Conservation (phyloP, 2,113 vertebrate genomes). For the Hemibagrus wyckioides region DNA sequence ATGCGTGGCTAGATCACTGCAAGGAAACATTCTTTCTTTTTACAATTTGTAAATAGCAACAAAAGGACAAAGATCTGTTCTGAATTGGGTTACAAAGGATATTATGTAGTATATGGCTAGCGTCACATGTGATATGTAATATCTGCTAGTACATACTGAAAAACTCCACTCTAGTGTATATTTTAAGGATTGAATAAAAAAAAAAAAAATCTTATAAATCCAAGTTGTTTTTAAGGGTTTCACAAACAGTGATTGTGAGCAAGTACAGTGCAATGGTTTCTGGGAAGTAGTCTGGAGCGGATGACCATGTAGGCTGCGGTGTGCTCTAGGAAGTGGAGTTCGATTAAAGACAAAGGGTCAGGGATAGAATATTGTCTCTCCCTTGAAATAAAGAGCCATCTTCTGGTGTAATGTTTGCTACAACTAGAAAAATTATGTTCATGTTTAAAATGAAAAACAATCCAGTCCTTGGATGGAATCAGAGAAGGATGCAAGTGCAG, state of each 20-base stretch:
- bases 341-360: not conserved
- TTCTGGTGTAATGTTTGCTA: not conserved
- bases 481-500: too few species aligned
- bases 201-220: not conserved
- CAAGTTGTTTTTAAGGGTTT: not conserved
- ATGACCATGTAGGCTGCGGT: too few species aligned
- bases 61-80: not conserved
- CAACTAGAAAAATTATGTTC: not conserved
- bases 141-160: not conserved
- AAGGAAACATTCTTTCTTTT: conserved; percentile 30
- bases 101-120: not conserved
- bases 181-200: not conserved
- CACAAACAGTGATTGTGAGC: too few species aligned
- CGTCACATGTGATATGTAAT: not conserved
- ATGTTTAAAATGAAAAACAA: not conserved
- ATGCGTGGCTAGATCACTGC: conserved; percentile 1
- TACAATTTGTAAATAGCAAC: conserved; percentile 18
- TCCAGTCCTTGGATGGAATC: not conserved
- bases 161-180: not conserved
- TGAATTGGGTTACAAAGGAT: not conserved
- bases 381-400: not conserved
- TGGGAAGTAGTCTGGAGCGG: too few species aligned
- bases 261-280: too few species aligned
- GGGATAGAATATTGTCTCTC: not conserved
- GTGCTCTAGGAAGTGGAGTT: too few species aligned